phyloP scores from a whole-genome alignment of 2,113 vertebrate genomes.

The Pagrus major region DNA sequence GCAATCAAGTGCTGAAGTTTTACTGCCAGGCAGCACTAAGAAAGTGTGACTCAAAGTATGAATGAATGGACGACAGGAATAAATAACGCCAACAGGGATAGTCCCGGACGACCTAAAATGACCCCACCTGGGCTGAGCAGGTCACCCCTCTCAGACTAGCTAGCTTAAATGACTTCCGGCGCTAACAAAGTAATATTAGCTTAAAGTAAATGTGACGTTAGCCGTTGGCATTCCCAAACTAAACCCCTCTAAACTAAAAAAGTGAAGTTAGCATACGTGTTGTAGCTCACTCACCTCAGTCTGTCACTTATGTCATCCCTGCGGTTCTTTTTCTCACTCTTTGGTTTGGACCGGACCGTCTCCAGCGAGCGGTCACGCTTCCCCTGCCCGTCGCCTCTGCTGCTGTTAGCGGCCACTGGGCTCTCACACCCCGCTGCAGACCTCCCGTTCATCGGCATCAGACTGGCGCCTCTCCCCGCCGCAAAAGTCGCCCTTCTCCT shows the following conservation, averaged over 20 bases:
- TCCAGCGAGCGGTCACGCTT: conserved; percentile 39
- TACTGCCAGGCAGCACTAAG: not conserved
- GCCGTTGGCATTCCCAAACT: not conserved
- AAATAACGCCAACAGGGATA: not conserved
- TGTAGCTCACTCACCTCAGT: conserved; percentile 78
- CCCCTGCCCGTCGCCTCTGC: not conserved
- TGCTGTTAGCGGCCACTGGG: not conserved
- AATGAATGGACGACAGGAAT: not conserved
- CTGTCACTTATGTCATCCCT: conserved; percentile 53
- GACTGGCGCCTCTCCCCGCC: not conserved
- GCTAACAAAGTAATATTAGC: no score
- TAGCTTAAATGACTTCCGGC: no score
- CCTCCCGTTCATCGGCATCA: conserved; percentile 46
- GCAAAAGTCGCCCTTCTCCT: conserved; percentile 63
- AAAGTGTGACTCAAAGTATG: not conserved
- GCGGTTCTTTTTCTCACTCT: conserved; percentile 58
- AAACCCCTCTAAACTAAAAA: not conserved
- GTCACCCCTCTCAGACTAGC: no score
- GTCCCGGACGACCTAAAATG: not conserved
- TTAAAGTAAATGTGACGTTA: not conserved
- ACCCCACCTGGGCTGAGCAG: not conserved
- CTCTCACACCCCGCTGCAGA: conserved; percentile 19
- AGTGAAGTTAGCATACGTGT: fast-evolving
- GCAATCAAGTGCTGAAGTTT: not conserved
- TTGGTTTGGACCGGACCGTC: not conserved